Evolutionary conservation across 2,113 vertebrate genomes (phyloP).

Genomic region (Spea bombifrons): DNA sequence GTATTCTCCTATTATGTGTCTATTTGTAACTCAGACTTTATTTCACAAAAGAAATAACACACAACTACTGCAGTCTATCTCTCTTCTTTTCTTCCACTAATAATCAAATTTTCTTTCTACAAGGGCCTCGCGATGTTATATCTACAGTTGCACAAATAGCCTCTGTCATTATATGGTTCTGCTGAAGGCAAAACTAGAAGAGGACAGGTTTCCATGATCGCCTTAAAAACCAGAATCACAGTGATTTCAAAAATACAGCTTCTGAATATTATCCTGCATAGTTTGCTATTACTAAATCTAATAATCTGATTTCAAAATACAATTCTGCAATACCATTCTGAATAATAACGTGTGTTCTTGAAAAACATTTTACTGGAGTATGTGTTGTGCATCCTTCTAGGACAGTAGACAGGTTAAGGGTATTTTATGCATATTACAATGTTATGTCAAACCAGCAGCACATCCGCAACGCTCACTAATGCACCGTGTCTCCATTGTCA

Average conservation of each 20-base stretch:
- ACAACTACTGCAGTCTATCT: neutral
- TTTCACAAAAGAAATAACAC: constrained; percentile 7
- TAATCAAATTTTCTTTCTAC: constrained; percentile 16
- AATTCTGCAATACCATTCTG: neutral
- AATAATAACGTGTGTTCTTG: neutral
- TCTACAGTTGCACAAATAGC: constrained; percentile 16
- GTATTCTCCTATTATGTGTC: neutral
- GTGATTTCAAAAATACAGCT: constrained; percentile 3
- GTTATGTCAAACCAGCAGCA: neutral
- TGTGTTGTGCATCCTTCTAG: neutral
- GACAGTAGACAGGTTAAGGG: neutral
- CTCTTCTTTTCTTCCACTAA: neutral
- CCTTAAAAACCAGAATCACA: constrained; percentile 2
- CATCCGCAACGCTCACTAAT: neutral
- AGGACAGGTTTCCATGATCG: neutral
- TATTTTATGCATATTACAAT: neutral
- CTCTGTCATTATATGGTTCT: constrained; percentile 29
- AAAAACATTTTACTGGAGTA: neutral
- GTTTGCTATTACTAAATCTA: constrained; percentile 11
- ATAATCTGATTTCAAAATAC: constrained; percentile 3
- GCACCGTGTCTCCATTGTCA: neutral
- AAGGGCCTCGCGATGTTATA: neutral
- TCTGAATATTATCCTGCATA: neutral
- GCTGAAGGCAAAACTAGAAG: constrained; percentile 10
- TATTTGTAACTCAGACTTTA: neutral